Evolutionary conservation across 2,797 vertebrate genomes (phyloP).

Genomic region (Neostethus bicornis): DNA sequence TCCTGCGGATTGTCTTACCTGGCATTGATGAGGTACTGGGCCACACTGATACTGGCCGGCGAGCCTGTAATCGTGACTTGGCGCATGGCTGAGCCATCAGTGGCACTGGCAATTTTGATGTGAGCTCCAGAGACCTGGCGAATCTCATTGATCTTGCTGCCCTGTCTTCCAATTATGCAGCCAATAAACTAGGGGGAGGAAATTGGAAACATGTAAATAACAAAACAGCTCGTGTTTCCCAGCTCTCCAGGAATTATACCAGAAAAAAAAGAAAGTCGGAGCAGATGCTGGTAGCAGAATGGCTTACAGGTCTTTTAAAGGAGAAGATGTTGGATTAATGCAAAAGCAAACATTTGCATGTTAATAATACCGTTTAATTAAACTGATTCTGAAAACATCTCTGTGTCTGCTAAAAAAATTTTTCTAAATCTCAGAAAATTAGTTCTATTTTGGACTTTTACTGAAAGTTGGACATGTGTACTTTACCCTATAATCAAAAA

Average conservation of each 20-base stretch:
- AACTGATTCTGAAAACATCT: background rate
- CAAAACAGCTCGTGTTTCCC: constrained; percentile 32
- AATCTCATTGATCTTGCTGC: constrained; percentile 98
- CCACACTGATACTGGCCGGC: constrained; percentile 92
- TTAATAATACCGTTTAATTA: background rate
- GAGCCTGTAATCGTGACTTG: constrained; percentile 94
- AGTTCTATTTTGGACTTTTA: constrained; percentile 4
- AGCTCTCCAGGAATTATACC: constrained; percentile 36
- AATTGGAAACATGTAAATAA: constrained; percentile 51
- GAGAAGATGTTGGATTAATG: constrained; percentile 1
- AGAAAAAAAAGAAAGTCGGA: constrained; percentile 19
- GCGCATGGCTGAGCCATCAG: constrained; percentile 91
- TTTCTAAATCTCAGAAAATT: background rate
- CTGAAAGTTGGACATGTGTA: constrained; percentile 3
- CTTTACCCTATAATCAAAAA: background rate
- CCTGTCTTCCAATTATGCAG: constrained; percentile 98
- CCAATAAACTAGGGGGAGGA: constrained; percentile 86
- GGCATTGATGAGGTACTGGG: constrained; percentile 96
- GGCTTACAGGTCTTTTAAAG: background rate
- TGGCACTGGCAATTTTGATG: constrained; percentile 95
- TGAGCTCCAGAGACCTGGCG: constrained; percentile 96
- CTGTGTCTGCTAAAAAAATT: background rate
- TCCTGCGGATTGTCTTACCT: constrained; percentile 83
- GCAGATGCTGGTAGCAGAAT: background rate
- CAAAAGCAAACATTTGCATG: constrained; percentile 1